Evolutionary conservation across 2,888 invertebrate genomes (phyloP).

Genomic region (Syrista parreyssii): DNA sequence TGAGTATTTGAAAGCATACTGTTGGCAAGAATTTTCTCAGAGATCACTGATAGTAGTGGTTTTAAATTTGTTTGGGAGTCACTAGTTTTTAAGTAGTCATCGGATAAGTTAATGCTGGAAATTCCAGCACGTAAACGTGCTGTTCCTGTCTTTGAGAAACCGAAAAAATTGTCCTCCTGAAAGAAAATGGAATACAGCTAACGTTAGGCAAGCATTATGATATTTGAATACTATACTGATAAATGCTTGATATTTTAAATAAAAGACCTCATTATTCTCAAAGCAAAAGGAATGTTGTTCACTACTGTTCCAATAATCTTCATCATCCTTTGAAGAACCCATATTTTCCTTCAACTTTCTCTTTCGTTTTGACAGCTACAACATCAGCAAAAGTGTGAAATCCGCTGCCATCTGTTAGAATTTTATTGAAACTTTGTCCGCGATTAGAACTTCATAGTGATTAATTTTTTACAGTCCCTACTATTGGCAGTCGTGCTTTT

Average conservation of each 20-base stretch:
- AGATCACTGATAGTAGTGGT: constrained; percentile 65
- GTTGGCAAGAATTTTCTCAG: constrained; percentile 59
- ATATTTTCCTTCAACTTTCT: constrained; percentile 26
- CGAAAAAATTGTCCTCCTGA: constrained; percentile 70
- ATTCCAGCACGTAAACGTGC: constrained; percentile 63
- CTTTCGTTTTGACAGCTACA: not conserved
- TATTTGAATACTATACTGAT: not conserved
- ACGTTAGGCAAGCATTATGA: constrained; percentile 8
- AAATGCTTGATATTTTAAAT: not conserved
- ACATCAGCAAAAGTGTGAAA: no score
- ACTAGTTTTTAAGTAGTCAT: constrained; percentile 45
- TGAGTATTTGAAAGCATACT: constrained; percentile 48
- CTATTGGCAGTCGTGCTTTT: no score
- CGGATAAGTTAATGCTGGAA: constrained; percentile 49
- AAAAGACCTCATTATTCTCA: constrained; percentile 78
- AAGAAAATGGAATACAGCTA: constrained; percentile 54
- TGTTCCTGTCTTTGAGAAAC: constrained; percentile 64
- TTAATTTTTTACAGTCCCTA: no score
- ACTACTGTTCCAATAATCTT: constrained; percentile 84
- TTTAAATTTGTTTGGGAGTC: constrained; percentile 49
- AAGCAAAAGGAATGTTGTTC: constrained; percentile 81
- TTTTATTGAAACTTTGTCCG: no score
- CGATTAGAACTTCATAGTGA: no score
- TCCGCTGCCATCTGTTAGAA: no score
- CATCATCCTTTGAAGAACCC: constrained; percentile 68